Percentiles rank a stretch among this genome's conserved stretches.
Conservation (phyloP, 2,888 invertebrate genomes). For the Melinaea marsaeus region DNA sequence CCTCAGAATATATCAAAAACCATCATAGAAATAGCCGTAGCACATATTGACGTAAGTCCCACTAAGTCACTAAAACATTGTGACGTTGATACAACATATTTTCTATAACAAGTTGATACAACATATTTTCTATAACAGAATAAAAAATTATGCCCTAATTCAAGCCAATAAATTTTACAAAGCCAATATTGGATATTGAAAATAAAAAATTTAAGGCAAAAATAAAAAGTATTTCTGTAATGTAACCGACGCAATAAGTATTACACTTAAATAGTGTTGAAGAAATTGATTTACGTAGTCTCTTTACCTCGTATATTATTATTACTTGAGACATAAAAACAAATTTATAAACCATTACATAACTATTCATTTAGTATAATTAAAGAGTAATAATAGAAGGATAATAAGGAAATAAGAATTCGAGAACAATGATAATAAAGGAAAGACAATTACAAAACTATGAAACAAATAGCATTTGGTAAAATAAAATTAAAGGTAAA, state of each 20-base stretch:
- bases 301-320: slow-evolving; percentile 7
- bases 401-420: too few relatives aligned
- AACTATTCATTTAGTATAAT: not conserved
- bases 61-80: slow-evolving; percentile 98
- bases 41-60: slow-evolving; percentile 97
- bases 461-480: too few relatives aligned
- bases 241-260: slow-evolving; percentile 15
- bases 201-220: not conserved
- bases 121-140: too few relatives aligned
- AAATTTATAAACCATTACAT: not conserved
- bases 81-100: slow-evolving; percentile 96
- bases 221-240: slow-evolving; percentile 9
- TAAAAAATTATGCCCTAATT: not conserved
- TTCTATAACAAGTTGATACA: slow-evolving; percentile 79
- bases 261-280: slow-evolving; percentile 14
- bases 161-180: not conserved
- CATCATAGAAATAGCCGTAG: slow-evolving; percentile 96
- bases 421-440: too few relatives aligned
- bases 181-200: not conserved
- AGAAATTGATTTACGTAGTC: slow-evolving; percentile 19
- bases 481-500: too few relatives aligned
- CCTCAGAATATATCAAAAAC: slow-evolving; percentile 97
- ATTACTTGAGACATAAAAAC: slow-evolving; percentile 7
- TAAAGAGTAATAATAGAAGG: too few relatives aligned
- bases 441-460: too few relatives aligned